phyloP scores from a whole-genome alignment of 2,888 invertebrate species.

The Drosophila recens region DNA sequence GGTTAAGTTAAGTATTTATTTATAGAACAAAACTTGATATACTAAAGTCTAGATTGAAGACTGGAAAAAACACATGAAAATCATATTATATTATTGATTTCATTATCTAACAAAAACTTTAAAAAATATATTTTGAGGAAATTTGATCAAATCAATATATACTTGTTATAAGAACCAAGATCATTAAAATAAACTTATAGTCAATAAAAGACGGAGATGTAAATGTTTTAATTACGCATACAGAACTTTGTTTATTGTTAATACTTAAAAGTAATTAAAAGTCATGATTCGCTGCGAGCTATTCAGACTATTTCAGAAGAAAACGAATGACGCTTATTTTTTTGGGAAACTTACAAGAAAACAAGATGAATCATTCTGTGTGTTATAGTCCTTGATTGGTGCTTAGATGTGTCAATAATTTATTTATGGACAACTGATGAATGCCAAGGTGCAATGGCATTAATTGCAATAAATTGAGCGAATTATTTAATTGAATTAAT shows the following conservation, averaged over 20 bases:
- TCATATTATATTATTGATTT: no score
- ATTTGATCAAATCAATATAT: no score
- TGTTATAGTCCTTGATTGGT: slow-evolving; percentile 32
- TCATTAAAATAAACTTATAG: no score
- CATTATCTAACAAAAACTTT: no score
- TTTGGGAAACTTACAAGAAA: slow-evolving; percentile 13
- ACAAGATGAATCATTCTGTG: slow-evolving; percentile 18
- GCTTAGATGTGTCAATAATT: slow-evolving; percentile 8
- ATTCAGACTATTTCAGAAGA: slow-evolving; percentile 36
- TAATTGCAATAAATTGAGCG: slow-evolving; percentile 43
- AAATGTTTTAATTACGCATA: slow-evolving; percentile 1
- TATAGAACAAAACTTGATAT: no score
- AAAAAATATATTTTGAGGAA: no score
- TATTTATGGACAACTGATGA: slow-evolving; percentile 23
- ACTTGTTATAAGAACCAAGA: no score
- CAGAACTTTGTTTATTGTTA: slow-evolving; percentile 40
- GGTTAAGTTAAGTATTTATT: no score
- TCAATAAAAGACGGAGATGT: no score
- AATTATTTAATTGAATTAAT: slow-evolving; percentile 71
- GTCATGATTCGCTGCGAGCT: slow-evolving; percentile 30
- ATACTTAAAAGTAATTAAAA: slow-evolving; percentile 20
- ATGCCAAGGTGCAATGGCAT: slow-evolving; percentile 51
- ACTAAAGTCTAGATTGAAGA: no score
- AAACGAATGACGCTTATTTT: slow-evolving; percentile 42
- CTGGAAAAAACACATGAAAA: no score